Evolutionary conservation across 2,113 vertebrate species (phyloP).

Genomic region (Scortum barcoo): DNA sequence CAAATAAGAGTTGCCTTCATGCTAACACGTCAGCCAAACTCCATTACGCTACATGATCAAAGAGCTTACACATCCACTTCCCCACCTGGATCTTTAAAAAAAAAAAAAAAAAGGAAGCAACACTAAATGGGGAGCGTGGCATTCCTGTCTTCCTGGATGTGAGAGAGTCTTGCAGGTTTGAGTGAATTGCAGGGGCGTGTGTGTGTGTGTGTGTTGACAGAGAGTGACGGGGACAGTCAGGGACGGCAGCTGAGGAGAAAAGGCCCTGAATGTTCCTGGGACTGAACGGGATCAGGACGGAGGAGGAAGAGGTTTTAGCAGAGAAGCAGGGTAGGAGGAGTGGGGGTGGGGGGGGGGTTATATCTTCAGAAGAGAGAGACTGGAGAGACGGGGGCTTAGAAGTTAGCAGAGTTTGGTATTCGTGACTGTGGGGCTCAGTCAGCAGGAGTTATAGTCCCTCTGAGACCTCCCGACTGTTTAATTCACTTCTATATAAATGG

Average conservation of each 20-base stretch:
- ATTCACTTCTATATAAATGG: conserved; percentile 51
- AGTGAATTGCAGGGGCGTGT: conserved; percentile 5
- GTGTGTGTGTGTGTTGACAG: conserved; percentile 30
- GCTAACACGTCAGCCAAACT: background rate
- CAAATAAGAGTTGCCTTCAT: background rate
- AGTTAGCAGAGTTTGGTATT: conserved; percentile 70
- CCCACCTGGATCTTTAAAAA: background rate
- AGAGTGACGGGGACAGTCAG: conserved; percentile 52
- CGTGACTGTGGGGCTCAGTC: conserved; percentile 70
- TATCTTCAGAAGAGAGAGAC: conserved; percentile 66
- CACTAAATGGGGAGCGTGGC: background rate
- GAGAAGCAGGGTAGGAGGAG: conserved; percentile 43
- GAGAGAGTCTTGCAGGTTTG: background rate
- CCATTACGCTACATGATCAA: background rate
- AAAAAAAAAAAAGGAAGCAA: background rate
- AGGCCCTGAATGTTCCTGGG: conserved; percentile 58
- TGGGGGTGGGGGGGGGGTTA: conserved; percentile 57
- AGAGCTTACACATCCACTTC: background rate
- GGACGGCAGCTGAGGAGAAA: conserved; percentile 37
- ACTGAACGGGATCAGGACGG: conserved; percentile 71
- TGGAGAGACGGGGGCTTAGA: conserved; percentile 65
- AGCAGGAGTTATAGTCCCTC: conserved; percentile 66
- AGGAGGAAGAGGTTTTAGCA: conserved; percentile 65
- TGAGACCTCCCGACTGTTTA: conserved; percentile 51
- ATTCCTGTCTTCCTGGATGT: conserved; percentile 1